These are phyloP conservation scores for Drosophila limbata DNA, from an alignment of 2,888 invertebrate genomes.

Conservation along the genomic window DNA sequence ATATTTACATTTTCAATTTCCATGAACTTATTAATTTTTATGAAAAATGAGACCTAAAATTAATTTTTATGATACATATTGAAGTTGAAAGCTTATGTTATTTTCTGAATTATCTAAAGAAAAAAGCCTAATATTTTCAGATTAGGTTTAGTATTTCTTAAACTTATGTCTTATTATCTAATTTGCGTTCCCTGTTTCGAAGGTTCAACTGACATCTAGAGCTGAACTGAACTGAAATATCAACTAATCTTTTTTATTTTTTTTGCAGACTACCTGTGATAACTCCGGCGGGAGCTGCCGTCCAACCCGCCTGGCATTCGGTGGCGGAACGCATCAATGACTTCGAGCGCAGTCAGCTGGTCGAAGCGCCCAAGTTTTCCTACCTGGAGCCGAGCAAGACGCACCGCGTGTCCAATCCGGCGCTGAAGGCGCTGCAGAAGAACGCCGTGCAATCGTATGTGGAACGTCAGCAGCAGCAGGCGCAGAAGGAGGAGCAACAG, in stretches of 20 bases:
- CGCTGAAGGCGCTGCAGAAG: constrained; percentile 93
- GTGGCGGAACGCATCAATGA: constrained; percentile 89
- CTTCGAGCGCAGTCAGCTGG: constrained; percentile 86
- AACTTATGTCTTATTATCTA: no score
- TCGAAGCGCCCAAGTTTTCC: constrained; percentile 86
- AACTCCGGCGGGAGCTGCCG: constrained; percentile 78
- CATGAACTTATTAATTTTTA: no score
- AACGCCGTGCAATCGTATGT: constrained; percentile 93
- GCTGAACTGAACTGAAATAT: neutral
- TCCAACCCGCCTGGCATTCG: constrained; percentile 86
- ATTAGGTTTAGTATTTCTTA: no score
- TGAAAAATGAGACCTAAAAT: no score
- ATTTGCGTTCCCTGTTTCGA: no score
- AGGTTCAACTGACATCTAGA: no score
- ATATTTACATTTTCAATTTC: no score
- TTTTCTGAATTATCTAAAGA: neutral
- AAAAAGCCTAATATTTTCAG: no score
- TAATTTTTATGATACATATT: no score
- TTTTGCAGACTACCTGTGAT: constrained; percentile 70
- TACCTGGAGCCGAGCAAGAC: constrained; percentile 91
- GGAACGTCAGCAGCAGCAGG: constrained; percentile 88
- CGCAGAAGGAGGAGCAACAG: constrained; percentile 85
- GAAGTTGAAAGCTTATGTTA: neutral
- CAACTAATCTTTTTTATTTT: neutral
- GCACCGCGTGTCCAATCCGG: constrained; percentile 90